A percentile compares a stretch with the other conserved stretches of the same genome.
Conservation (phyloP, 2,888 invertebrate genomes). For the Meiosimyza platycephala region DNA sequence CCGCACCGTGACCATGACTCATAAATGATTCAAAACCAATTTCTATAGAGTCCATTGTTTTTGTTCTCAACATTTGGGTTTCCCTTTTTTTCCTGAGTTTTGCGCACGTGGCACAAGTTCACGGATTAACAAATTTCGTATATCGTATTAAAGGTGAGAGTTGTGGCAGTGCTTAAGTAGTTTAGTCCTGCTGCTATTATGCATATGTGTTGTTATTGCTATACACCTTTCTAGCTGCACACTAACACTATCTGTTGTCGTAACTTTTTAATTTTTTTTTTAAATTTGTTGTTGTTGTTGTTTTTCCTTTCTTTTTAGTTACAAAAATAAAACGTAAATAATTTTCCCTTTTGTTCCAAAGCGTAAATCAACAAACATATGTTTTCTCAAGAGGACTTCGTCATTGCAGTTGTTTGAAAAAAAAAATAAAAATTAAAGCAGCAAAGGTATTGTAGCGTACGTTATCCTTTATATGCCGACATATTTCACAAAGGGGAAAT, state of each 20-base stretch:
- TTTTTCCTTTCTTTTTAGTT: background rate
- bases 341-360: conserved; percentile 24
- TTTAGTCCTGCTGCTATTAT: too few relatives aligned
- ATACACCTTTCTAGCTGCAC: conserved; percentile 8
- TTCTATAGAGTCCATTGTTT: background rate
- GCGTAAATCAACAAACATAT: conserved; percentile 36
- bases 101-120: conserved; percentile 30
- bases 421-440: too few relatives aligned
- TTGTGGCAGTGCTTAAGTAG: background rate
- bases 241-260: conserved; percentile 17
- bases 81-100: background rate
- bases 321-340: conserved; percentile 19
- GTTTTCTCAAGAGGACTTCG: conserved; percentile 39
- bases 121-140: conserved; percentile 31
- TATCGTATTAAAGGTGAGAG: conserved; percentile 17
- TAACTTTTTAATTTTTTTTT: conserved; percentile 9
- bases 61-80: background rate
- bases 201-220: background rate
- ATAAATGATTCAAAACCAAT: conserved; percentile 30
- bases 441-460: too few relatives aligned
- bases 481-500: too few relatives aligned
- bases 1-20: conserved; percentile 19
- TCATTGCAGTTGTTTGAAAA: too few relatives aligned
- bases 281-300: background rate
- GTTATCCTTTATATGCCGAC: too few relatives aligned